These are phyloP conservation scores for Myxocyprinus asiaticus DNA, from an alignment of 2,113 vertebrate species.

Conservation along the genomic window DNA sequence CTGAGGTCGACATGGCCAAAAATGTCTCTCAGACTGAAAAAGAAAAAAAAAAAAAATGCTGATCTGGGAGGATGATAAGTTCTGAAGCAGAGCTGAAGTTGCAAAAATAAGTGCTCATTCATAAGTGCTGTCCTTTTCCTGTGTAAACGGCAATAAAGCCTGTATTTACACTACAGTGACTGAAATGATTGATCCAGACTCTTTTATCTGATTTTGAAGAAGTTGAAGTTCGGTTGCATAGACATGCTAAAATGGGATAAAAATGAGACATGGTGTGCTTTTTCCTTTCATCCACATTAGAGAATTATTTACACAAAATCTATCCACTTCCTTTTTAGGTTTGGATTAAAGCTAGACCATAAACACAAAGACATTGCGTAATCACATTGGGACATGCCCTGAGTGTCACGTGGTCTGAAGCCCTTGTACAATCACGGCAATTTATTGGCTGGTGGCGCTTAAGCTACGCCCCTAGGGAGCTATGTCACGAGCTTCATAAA, in stretches of 20 bases:
- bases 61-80: constrained; percentile 13
- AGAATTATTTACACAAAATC: neutral
- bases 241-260: neutral
- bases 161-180: neutral
- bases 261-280: neutral
- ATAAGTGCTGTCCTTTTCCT: neutral
- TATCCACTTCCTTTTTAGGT: neutral
- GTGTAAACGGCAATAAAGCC: neutral
- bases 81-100: constrained; percentile 3
- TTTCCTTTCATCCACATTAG: neutral
- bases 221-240: neutral
- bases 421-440: too few relatives aligned
- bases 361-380: too few relatives aligned
- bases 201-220: neutral
- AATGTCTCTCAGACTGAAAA: constrained; percentile 3
- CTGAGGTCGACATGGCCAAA: neutral
- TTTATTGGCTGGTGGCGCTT: too few relatives aligned
- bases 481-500: too few relatives aligned
- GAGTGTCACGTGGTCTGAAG: too few relatives aligned
- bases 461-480: too few relatives aligned
- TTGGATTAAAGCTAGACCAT: neutral
- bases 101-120: constrained; percentile 2
- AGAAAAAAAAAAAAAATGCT: constrained; percentile 11
- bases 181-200: neutral
- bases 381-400: too few relatives aligned